Base-by-base conservation (phyloP, 2,888 invertebrate genomes). In the Pandemis cinnamomeana region DNA sequence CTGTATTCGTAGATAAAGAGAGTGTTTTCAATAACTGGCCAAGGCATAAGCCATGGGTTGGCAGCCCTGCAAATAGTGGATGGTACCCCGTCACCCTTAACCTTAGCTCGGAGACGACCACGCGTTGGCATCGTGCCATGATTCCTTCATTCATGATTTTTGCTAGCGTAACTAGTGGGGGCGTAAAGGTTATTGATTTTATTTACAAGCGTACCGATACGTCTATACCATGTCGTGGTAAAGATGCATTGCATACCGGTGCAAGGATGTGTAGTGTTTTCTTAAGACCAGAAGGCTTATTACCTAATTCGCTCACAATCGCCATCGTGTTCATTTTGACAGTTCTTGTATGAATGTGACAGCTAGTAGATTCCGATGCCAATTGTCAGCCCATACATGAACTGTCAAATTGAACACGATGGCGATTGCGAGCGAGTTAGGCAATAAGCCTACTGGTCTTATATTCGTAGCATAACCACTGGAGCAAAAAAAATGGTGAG, bases 81-180 rank as follows among this genome's bases (percentile, higher is more conserved):
- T 53, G 67, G 48, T 63, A 62, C 68, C 51, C 36, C 60, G 84
- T 89, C 88, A 91, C 89, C 89, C 83, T 87, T 90, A 90, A 90
- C 88, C 91, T 91, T 91, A 73, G 76, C 74, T 76, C 78, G 75
- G 77, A 83, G 83, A 83, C 80, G 76, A 78, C 86, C 84, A 87
- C 87, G 86, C 84, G 70, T 89, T 91, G 91, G 90, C 87, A 71
- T 75, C n/a, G 70, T 13, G 85, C 91, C 91, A 91, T 80, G 75
- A 74, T 69, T 70, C 78, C 77, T 83, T 80, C 88, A 88, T 88
- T 88, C 87, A 88, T 82, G 77, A 67, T 78, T 79, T 81, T 77
- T 77, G 78, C 82, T 77, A 77, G 72, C 77, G 79, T 78, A 76
- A 77, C 75, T 60, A 70, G 60, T 44, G 60, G 70, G 67, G 66